Percentiles rank a stretch among this genome's conserved stretches.
phyloP scores from a whole-genome alignment of 1,140 invertebrate genomes.

The Gonioctena quinquepunctata region DNA sequence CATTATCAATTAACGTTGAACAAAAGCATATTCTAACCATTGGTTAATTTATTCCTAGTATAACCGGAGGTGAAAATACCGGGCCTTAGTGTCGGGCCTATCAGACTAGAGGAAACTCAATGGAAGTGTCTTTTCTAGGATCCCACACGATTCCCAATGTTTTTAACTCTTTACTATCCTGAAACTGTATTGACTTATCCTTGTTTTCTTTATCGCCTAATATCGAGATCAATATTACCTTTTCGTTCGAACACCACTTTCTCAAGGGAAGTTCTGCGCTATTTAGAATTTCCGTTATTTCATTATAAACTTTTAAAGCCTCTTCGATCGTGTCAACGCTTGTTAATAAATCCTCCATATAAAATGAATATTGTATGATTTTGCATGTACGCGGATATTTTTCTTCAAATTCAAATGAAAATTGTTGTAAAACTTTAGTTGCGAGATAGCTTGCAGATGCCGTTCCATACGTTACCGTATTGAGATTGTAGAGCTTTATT shows the following conservation, averaged over 20 bases:
- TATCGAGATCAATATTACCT: background rate
- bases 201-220: background rate
- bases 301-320: background rate
- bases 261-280: background rate
- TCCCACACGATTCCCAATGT: too few relatives aligned
- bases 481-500: constrained; percentile 35
- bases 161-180: background rate
- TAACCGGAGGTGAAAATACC: too few relatives aligned
- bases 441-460: constrained; percentile 47
- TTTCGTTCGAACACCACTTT: constrained; percentile 6
- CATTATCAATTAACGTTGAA: too few relatives aligned
- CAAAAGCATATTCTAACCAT: too few relatives aligned
- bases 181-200: background rate
- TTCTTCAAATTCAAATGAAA: background rate
- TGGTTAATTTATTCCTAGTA: too few relatives aligned
- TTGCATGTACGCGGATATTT: constrained; percentile 40
- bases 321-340: constrained; percentile 44
- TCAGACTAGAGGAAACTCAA: too few relatives aligned
- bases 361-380: constrained; percentile 49
- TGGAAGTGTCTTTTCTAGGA: too few relatives aligned
- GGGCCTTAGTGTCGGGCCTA: too few relatives aligned
- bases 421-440: background rate
- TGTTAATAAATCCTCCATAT: constrained; percentile 56
- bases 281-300: background rate
- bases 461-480: constrained; percentile 51